Evolutionary conservation across 2,113 vertebrate genomes (phyloP), one percentile per base, ranked within the genome.

Genomic region (Ammodytes marinus): DNA sequence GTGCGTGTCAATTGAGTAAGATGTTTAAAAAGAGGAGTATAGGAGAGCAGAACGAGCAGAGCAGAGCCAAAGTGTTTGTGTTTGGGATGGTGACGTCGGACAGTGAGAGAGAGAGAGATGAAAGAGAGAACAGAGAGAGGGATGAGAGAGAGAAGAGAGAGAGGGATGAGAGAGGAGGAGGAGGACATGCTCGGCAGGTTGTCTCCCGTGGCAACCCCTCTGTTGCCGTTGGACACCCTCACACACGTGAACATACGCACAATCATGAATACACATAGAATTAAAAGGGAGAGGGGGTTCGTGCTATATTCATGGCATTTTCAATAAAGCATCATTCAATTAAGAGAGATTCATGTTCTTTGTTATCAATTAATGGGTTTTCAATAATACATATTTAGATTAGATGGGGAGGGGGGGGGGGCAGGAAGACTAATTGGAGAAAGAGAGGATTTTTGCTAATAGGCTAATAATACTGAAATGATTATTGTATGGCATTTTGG

Each of bases 301-400:
- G 85, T 92, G 27, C 78, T 89, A 83, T 80, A 88, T 91, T 91
- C 80, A 91, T 89, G 89, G 46, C 45, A 57, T 90, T 93, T 90
- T 92, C 83, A 93, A 92, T 93, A 86, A 92, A 85, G 80, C 61
- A 88, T 91, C 74, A 86, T 91, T 91, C 86, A 91, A 88, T 93
- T 91, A 93, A 67, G 8, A 58, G 71, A 72, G 69, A 79, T 87
- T 86, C 5, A 87, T 93, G 87, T 88, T 27, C 73, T 27, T 27
- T 27, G 27, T 27, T 60, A 91, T 87, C 84, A 88, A 74, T 88
- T 89, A 81, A 83, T 83, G 52, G 1, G 15, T 17, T 88, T 84
- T 93, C 85, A 91, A 90, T 92, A 77, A 92, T 88, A 85, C 77
- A 93, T 90, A 52, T 79, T 58, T 86, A 37, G 87, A 86, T 92